Percentiles rank a stretch among this genome's conserved stretches.
phyloP scores from a whole-genome alignment of 2,113 vertebrate species.

The Bujurquina vittata region DNA sequence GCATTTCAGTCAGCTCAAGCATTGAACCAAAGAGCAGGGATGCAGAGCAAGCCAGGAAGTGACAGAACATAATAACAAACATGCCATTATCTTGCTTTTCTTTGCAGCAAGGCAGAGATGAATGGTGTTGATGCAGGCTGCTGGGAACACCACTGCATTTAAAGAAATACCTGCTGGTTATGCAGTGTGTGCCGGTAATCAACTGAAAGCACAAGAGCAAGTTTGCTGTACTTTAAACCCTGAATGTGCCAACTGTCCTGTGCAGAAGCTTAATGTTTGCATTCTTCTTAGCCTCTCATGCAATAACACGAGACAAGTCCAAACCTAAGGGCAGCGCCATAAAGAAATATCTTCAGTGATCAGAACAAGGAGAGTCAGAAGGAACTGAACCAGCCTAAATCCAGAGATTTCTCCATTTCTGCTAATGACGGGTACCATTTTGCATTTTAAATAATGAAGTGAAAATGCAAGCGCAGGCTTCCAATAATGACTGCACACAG shows the following conservation, averaged over 20 bases:
- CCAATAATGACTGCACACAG: not conserved
- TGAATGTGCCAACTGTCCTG: not conserved
- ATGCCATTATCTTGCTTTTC: slow-evolving; percentile 43
- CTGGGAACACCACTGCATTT: not conserved
- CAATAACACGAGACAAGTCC: slow-evolving; percentile 5
- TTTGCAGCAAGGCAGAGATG: slow-evolving; percentile 6
- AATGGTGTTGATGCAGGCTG: not conserved
- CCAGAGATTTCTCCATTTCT: not conserved
- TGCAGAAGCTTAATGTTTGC: slow-evolving; percentile 15
- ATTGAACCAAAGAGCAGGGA: slow-evolving; percentile 17
- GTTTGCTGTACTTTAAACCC: not conserved
- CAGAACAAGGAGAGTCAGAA: not conserved
- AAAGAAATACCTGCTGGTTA: not conserved
- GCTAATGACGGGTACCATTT: not conserved
- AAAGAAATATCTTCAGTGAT: not conserved
- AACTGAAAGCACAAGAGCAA: not conserved
- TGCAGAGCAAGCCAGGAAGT: not conserved
- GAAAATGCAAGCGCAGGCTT: not conserved
- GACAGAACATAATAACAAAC: slow-evolving; percentile 45
- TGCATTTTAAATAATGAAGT: not conserved
- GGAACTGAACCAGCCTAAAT: not conserved
- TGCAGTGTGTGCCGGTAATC: not conserved
- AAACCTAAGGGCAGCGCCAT: not conserved
- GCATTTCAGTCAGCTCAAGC: slow-evolving; percentile 45
- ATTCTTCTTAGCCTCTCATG: slow-evolving; percentile 1